phyloP scores from a whole-genome alignment of 2,888 invertebrate species.

The Spisula solida region DNA sequence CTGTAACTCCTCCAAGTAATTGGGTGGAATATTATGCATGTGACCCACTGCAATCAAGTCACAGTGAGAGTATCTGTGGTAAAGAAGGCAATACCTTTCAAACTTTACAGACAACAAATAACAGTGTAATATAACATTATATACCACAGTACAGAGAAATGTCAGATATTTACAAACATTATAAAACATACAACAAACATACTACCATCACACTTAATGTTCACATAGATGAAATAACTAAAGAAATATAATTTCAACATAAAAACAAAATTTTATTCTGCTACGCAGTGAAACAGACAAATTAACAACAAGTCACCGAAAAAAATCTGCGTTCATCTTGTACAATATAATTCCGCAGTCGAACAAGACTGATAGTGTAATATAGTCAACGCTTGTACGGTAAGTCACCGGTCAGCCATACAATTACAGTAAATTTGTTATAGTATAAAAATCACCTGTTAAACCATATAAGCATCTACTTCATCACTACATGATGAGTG shows the following conservation, averaged over 20 bases:
- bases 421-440: no score
- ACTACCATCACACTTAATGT: not conserved
- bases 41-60: no score
- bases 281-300: constrained; percentile 20
- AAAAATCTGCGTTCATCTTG: not conserved
- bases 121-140: not conserved
- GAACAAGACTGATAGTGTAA: not conserved
- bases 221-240: not conserved
- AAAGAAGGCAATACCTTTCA: no score
- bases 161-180: not conserved
- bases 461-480: not conserved
- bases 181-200: not conserved
- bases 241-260: not conserved
- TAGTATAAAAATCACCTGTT: not conserved
- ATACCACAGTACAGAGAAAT: not conserved
- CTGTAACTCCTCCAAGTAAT: no score
- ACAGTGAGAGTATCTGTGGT: no score
- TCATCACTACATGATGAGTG: not conserved
- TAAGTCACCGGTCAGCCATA: not conserved
- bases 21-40: no score
- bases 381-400: not conserved
- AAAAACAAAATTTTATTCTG: constrained; percentile 12
- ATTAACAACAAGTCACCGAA: not conserved
- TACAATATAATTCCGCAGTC: not conserved
- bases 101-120: not conserved